phyloP scores from a whole-genome alignment of 2,888 invertebrate genomes.

The Leucoptera coffeella region DNA sequence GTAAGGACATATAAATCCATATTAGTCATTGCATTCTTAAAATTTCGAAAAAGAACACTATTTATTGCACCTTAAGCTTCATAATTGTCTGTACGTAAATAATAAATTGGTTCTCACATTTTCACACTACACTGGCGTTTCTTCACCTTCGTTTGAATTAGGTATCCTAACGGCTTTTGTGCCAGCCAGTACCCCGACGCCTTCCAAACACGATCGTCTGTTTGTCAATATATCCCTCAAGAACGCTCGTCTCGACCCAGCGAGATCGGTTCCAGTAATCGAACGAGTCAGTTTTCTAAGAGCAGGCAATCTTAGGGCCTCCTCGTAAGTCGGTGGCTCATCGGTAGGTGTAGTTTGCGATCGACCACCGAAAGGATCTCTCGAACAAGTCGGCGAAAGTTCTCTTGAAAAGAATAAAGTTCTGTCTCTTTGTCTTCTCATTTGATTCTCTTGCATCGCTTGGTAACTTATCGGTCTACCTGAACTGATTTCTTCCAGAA shows the following conservation, averaged over 20 bases:
- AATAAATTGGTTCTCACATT: slow-evolving; percentile 5
- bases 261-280: slow-evolving; percentile 51
- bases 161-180: slow-evolving; percentile 36
- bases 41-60: too few relatives aligned
- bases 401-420: slow-evolving; percentile 34
- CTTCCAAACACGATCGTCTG: slow-evolving; percentile 40
- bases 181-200: slow-evolving; percentile 36
- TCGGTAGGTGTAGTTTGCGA: slow-evolving; percentile 50
- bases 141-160: slow-evolving; percentile 29
- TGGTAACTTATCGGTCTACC: slow-evolving; percentile 22
- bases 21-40: too few relatives aligned
- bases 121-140: slow-evolving; percentile 38
- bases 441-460: slow-evolving; percentile 24
- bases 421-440: slow-evolving; percentile 17
- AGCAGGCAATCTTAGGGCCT: slow-evolving; percentile 57
- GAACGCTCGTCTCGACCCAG: slow-evolving; percentile 42
- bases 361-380: slow-evolving; percentile 56
- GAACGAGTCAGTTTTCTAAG: slow-evolving; percentile 53
- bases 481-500: slow-evolving; percentile 31
- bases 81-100: slow-evolving; percentile 13
- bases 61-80: slow-evolving; percentile 37
- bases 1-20: too few relatives aligned
- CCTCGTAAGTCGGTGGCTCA: slow-evolving; percentile 59
- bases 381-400: slow-evolving; percentile 45
- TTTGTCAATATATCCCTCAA: slow-evolving; percentile 41